Base-by-base conservation (phyloP, 1,140 invertebrate genomes). In the Drosophila dunni region DNA sequence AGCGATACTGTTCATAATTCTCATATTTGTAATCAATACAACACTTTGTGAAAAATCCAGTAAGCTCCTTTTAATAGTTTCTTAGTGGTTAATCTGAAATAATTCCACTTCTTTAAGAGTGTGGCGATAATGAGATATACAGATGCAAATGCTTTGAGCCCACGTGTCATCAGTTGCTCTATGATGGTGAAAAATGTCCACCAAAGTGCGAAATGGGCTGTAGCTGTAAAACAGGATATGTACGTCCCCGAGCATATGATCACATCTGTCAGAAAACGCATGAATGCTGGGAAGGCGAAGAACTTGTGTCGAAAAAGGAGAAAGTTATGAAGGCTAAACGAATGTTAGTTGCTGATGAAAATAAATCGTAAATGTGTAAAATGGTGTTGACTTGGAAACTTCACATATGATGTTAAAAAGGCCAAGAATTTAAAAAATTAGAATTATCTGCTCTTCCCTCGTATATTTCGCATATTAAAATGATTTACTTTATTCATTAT, bases 131-230 rank as follows among this genome's bases (percentile, higher is more conserved):
- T 17, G 56, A 74, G 11, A 7, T 34, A 2, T 42, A 13, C 13
- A n/a, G 11, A 3, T 70, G 66, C 15, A 24, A 2, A 9, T 44
- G 53, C 20, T 70, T 75, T 60, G 72, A 75, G 34, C 36, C 60
- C 2, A 54, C 72, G 0, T 70, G 72, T 4, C 2, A 11, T 11
- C 53, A 58, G 34, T 67, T 67, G 20, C 44, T 58, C 9, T 57
- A 57, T 15, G 65, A 70, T 56, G 50, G 33, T 8, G 66, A 68
- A 8, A 9, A 7, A 4, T 67, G 54, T 36, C 9, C 42, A 0
- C 13, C 0, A 42, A 62, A 38, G 17, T 70, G 38, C 44, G 1
- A 29, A 36, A 44, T 51, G 48, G 1, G 7, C 3, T 77, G 74
- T n/a, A 42, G 33, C 2, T 77, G 74, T n/a, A 36, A 33, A 6